Conservation (phyloP, 2,113 vertebrate genomes). For the Notechis scutatus region DNA sequence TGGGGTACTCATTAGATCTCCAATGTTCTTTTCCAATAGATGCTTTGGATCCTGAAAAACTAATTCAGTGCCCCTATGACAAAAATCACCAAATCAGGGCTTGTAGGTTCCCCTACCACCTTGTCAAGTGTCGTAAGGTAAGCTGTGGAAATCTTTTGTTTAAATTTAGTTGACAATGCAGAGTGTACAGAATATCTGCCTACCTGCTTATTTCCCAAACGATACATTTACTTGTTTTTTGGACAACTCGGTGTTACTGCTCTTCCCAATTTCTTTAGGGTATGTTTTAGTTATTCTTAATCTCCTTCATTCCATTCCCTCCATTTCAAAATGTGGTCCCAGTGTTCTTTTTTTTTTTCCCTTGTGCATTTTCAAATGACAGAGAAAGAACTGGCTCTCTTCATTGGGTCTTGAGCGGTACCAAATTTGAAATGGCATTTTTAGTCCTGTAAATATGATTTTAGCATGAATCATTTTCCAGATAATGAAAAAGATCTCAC, state of each 20-base stretch:
- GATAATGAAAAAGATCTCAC: background rate
- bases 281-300: background rate
- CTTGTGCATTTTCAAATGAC: background rate
- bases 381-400: background rate
- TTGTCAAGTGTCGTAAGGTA: constrained; percentile 89
- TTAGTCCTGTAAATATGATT: background rate
- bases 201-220: background rate
- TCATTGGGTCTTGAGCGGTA: background rate
- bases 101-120: constrained; percentile 86
- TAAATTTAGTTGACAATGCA: background rate
- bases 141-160: constrained; percentile 50
- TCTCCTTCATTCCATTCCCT: background rate
- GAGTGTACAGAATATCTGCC: background rate
- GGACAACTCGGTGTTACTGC: background rate
- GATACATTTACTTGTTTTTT: background rate
- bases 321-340: background rate
- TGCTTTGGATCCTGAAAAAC: constrained; percentile 77
- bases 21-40: constrained; percentile 45
- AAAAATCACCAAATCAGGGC: constrained; percentile 82
- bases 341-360: background rate
- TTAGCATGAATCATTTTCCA: background rate
- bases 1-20: background rate
- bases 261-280: background rate
- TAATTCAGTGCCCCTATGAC: constrained; percentile 84
- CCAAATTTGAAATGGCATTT: background rate